Conservation (phyloP, 2,888 invertebrate genomes). For the Diaphora mendica region DNA sequence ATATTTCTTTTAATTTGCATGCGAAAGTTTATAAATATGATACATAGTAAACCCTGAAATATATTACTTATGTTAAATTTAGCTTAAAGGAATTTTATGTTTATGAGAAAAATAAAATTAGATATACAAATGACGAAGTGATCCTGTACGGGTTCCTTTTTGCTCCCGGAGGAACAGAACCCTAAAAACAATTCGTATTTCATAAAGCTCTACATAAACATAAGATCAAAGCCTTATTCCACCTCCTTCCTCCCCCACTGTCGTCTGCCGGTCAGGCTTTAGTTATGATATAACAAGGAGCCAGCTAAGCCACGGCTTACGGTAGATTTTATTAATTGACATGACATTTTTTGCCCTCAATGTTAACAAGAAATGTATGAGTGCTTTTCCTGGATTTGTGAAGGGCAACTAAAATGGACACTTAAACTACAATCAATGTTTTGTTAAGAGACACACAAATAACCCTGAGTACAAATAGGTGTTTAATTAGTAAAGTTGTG, state of each 20-base stretch:
- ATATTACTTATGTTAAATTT: too few species aligned
- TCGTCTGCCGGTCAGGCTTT: constrained; percentile 63
- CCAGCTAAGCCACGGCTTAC: constrained; percentile 79
- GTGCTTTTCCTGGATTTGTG: constrained; percentile 6
- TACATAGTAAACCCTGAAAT: too few species aligned
- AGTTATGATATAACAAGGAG: constrained; percentile 81
- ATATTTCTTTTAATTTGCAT: too few species aligned
- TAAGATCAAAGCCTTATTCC: constrained; percentile 3
- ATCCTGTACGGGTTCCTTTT: neutral
- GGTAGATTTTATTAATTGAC: constrained; percentile 82
- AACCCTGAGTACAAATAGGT: neutral
- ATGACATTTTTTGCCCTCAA: constrained; percentile 70
- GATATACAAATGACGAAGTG: too few species aligned
- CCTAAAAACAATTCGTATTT: neutral
- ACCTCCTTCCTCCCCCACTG: constrained; percentile 3
- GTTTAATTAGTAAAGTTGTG: neutral
- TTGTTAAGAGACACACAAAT: neutral
- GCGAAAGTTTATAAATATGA: too few species aligned
- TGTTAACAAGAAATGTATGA: constrained; percentile 24
- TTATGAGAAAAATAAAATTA: too few species aligned
- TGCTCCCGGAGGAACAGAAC: neutral
- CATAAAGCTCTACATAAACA: constrained; percentile 1
- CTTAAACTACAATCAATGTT: neutral
- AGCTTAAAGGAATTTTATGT: too few species aligned
- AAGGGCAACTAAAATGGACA: neutral